A percentile compares a stretch with the other conserved stretches of the same genome.
Evolutionary conservation across 1,140 invertebrate species (phyloP).

Genomic region (Parasteatoda tepidariorum): DNA sequence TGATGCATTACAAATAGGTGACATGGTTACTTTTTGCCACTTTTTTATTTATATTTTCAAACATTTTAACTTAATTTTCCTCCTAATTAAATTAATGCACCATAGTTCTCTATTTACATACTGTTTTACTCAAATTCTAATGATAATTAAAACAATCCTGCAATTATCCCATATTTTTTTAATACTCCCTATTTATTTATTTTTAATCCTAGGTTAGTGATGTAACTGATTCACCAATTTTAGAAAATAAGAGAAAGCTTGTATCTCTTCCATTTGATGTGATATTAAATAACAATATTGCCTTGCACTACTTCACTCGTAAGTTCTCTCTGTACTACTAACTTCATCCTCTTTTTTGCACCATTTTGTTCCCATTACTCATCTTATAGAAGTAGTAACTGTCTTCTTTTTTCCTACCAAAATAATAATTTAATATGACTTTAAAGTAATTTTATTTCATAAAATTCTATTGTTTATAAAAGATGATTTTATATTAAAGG

Average conservation of each 20-base stretch:
- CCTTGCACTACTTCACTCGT: constrained; percentile 81
- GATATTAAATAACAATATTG: constrained; percentile 82
- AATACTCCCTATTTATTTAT: background rate
- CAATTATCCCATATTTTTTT: background rate
- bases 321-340: constrained; percentile 41
- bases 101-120: no score
- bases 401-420: no score
- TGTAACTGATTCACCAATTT: constrained; percentile 65
- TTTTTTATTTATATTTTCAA: background rate
- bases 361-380: no score
- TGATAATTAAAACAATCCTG: no score
- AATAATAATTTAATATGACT: background rate
- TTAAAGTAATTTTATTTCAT: no score
- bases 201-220: constrained; percentile 17
- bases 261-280: constrained; percentile 80
- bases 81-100: background rate
- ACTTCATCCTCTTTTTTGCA: no score
- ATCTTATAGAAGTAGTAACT: no score
- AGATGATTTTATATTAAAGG: no score
- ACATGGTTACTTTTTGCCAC: background rate
- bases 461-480: no score
- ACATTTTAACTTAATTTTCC: background rate
- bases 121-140: no score
- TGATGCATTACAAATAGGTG: no score
- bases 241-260: constrained; percentile 72